Conservation (phyloP, 2,113 vertebrate species). For the Dermatemys mawii region DNA sequence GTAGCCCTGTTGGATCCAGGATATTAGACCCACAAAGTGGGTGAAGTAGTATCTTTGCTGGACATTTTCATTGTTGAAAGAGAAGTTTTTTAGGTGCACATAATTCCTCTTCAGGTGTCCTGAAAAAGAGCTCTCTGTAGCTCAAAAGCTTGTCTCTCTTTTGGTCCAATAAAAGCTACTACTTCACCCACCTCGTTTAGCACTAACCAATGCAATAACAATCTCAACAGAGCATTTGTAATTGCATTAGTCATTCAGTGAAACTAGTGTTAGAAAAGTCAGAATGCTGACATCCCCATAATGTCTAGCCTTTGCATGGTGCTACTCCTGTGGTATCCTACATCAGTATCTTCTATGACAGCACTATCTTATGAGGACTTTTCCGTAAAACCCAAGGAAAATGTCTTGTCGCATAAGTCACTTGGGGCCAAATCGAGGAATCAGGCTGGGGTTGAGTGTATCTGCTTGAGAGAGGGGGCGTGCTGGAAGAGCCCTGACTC, state of each 20-base stretch:
- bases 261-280: background rate
- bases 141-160: too few relatives aligned
- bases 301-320: background rate
- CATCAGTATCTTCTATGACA: too few relatives aligned
- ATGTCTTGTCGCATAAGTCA: accelerated
- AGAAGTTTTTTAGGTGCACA: too few relatives aligned
- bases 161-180: too few relatives aligned
- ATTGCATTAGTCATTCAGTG: background rate
- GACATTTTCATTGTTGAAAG: too few relatives aligned
- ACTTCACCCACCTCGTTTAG: background rate
- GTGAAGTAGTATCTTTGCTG: too few relatives aligned
- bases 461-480: background rate
- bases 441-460: background rate
- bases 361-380: background rate
- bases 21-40: too few relatives aligned
- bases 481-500: too few relatives aligned
- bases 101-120: too few relatives aligned
- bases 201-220: background rate
- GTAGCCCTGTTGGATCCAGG: too few relatives aligned
- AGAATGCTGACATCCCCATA: background rate
- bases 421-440: conserved; percentile 11
- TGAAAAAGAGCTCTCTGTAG: too few relatives aligned
- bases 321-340: background rate
- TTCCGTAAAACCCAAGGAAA: background rate
- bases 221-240: background rate